Evolutionary conservation across 2,888 invertebrate genomes (phyloP), one percentile per base, ranked within the genome.

Genomic region (Melinaea marsaeus): DNA sequence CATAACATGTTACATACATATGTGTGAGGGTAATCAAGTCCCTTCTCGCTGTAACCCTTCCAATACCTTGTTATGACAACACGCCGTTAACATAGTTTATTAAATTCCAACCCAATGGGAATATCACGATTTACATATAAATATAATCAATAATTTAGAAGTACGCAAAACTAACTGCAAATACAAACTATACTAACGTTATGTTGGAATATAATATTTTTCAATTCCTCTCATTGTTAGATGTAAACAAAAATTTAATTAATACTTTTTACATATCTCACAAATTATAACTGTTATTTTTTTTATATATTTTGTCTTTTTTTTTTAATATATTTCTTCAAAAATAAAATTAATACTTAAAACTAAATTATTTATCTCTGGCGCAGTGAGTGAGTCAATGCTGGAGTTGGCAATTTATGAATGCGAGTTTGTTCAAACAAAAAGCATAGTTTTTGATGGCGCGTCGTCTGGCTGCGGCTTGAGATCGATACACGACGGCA

Each of bases 381-480:
- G 51, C 32, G 9, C 32, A 51, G 51, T 46, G 46, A 32, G 5
- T 51, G 32, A 22, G 32, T 32, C 51, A n/a, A 51, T 51, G 32
- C 9, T 51, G 6, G 13, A 66, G 57, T 63, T 58, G 47, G 32
- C 47, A 60, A 55, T 60, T 60, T 62, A 58, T 62, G 46, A 62
- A 58, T 62, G 47, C 48, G 13, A 46, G 32, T 51, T 67, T 62
- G 64, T 61, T 35, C 60, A 47, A 58, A 62, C 68, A 66, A 84
- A 85, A 83, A 83, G 79, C 77, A 83, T 85, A 85, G 85, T 85
- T 87, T 86, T 88, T 84, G 83, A 79, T 80, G 77, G 83, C 85
- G 82, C 85, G 81, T 75, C 78, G 88, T 86, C 87, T 86, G 77
- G 84, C 79, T 69, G 74, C 78, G 71, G 76, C 75, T 69, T 69